A percentile compares a stretch with the other conserved stretches of the same genome.
Evolutionary conservation across 2,888 invertebrate species (phyloP).

Genomic region (Gandaritis pyraliata): DNA sequence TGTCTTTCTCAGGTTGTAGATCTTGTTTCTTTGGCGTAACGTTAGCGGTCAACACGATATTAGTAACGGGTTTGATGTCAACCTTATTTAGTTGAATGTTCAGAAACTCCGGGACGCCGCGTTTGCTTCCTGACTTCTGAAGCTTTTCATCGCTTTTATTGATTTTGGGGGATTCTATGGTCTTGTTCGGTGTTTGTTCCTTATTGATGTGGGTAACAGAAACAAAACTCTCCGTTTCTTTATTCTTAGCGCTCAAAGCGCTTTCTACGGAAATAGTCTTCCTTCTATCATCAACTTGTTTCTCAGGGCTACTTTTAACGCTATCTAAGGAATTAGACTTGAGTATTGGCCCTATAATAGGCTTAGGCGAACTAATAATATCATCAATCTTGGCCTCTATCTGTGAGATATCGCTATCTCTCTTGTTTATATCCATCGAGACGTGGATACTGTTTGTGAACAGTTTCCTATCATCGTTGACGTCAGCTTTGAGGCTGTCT

Average conservation of each 20-base stretch:
- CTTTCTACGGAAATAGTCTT: conserved; percentile 82
- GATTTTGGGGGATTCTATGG: conserved; percentile 58
- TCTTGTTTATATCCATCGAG: conserved; percentile 67
- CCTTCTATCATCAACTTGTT: conserved; percentile 71
- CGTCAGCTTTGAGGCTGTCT: conserved; percentile 76
- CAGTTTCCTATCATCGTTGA: conserved; percentile 68
- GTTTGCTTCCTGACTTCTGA: conserved; percentile 59
- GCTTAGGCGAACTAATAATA: conserved; percentile 82
- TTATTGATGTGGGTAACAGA: conserved; percentile 85
- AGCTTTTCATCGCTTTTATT: conserved; percentile 73
- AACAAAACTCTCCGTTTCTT: conserved; percentile 76
- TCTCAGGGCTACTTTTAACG: conserved; percentile 83
- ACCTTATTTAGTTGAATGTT: conserved; percentile 89
- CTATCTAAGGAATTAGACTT: conserved; percentile 85
- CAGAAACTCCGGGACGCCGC: conserved; percentile 87
- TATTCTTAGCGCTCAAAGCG: conserved; percentile 58
- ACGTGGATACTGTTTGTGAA: conserved; percentile 76
- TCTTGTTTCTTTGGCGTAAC: conserved; percentile 80
- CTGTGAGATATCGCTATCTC: conserved; percentile 80
- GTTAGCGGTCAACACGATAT: conserved; percentile 87
- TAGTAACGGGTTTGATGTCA: conserved; percentile 85
- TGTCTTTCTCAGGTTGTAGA: conserved; percentile 64
- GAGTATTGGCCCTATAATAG: conserved; percentile 77
- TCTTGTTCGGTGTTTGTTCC: conserved; percentile 65
- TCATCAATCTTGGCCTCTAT: conserved; percentile 83